Evolutionary conservation across 2,888 invertebrate genomes (phyloP).

Genomic region (Drosophila picticornis): DNA sequence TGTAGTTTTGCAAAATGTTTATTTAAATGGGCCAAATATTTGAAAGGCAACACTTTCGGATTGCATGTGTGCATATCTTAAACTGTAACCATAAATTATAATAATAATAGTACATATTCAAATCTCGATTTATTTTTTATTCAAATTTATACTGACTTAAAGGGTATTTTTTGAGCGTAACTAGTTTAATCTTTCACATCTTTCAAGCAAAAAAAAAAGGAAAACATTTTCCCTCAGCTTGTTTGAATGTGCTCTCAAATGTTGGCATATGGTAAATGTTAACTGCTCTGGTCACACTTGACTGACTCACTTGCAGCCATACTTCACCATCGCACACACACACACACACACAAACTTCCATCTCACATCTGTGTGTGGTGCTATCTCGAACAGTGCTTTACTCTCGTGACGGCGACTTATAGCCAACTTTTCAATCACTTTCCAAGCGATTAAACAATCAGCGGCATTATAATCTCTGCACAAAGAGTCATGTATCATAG

Average conservation of each 20-base stretch:
- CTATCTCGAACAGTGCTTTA: constrained; percentile 2
- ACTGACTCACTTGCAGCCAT: constrained; percentile 40
- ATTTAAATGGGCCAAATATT: constrained; percentile 15
- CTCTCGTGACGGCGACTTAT: constrained; percentile 55
- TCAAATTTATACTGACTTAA: not conserved
- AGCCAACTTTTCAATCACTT: constrained; percentile 78
- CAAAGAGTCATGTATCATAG: constrained; percentile 74
- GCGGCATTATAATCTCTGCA: constrained; percentile 73
- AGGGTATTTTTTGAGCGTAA: not conserved
- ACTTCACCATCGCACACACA: constrained; percentile 5
- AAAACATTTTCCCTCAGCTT: constrained; percentile 5
- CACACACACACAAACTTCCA: constrained; percentile 1
- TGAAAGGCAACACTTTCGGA: constrained; percentile 8
- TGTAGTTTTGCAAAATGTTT: constrained; percentile 1
- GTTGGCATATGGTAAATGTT: constrained; percentile 40
- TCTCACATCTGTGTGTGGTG: constrained; percentile 2
- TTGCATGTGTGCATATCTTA: not conserved
- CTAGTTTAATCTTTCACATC: not conserved
- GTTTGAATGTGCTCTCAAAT: constrained; percentile 2
- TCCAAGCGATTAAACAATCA: constrained; percentile 80
- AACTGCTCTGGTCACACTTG: constrained; percentile 49
- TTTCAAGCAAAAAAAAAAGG: not conserved
- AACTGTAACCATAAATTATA: not conserved
- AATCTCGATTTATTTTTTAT: not conserved
- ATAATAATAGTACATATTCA: not conserved